Evolutionary conservation across 1,140 invertebrate species (phyloP), one percentile per base, ranked within the genome.

Genomic region (Drosophila guanche): DNA sequence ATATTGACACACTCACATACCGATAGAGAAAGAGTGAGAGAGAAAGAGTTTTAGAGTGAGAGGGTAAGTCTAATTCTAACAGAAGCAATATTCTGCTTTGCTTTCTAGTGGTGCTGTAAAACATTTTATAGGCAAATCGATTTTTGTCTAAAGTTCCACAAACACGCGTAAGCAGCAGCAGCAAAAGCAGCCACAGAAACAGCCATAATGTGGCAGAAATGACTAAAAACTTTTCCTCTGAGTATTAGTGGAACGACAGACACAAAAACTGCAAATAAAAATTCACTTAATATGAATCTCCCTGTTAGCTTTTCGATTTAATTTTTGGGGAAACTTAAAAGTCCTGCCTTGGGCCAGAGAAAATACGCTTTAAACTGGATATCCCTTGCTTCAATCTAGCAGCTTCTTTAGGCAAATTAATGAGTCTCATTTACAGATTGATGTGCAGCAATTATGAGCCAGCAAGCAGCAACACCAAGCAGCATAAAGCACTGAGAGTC

Each of bases 101-200:
- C 57, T 54, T 60, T 60, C 65, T 63, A 62, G 63, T 67, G 59
- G 61, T 66, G 60, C 53, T 83, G 84, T 89, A 84, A 88, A 88
- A 71, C 83, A 88, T 89, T 89, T 88, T 89, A 89, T 88, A 88
- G 83, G 83, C 83, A 88, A 88, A 88, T 88, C 83, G 83, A 88
- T 88, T 88, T 88, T 88, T 89, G 83, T 88, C 84, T 89, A 89
- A 88, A 88, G 84, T 89, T 84, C 77, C 81, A 83, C 84, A 86
- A 83, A 83, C 84, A 83, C 78, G 83, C 83, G 75, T 57, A 67
- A 29, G 33, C 73, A 73, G 29, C 75, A 66, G 16, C 71, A 67
- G 23, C 76, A 71, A 12, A 45, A 59, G 33, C 65, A 54, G 22
- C 65, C 27, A 29, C 5, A 25, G 40, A 33, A 40, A 70, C 42